A percentile compares a stretch with the other conserved stretches of the same genome.
Evolutionary conservation across 1,140 invertebrate species (phyloP).

Genomic region (Trypoxylus dichotomus): DNA sequence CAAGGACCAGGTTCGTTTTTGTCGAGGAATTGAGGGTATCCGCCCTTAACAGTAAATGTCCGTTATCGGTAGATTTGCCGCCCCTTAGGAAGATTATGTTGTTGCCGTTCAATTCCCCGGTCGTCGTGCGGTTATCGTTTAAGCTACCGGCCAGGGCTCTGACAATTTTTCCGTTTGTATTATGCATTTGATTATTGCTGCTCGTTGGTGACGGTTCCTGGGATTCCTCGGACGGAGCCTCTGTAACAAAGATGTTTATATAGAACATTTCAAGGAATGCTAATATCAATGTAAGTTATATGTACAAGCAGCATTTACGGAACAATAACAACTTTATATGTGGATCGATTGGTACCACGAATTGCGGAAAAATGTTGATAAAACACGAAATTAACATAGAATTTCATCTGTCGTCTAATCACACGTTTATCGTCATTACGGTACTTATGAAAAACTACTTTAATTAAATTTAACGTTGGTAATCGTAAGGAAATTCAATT

Average conservation of each 20-base stretch:
- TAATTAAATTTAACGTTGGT: no score
- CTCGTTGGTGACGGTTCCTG: not conserved
- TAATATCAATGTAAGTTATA: no score
- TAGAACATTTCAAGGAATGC: not conserved
- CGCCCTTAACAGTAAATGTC: slow-evolving; percentile 48
- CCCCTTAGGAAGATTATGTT: slow-evolving; percentile 50
- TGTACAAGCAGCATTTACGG: no score
- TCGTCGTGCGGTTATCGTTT: slow-evolving; percentile 21
- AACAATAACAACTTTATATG: no score
- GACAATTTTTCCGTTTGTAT: slow-evolving; percentile 35
- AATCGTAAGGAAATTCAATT: no score
- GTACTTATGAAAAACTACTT: no score
- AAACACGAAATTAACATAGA: no score
- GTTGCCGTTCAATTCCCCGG: slow-evolving; percentile 45
- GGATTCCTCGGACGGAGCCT: slow-evolving; percentile 26
- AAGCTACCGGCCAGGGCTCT: not conserved
- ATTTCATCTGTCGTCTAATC: no score
- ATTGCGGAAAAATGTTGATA: no score
- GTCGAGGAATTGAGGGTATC: slow-evolving; percentile 39
- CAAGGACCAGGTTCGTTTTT: slow-evolving; percentile 33
- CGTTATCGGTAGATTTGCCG: slow-evolving; percentile 45
- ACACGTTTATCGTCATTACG: no score
- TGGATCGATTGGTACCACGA: no score
- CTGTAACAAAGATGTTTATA: slow-evolving; percentile 22
- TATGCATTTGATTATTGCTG: slow-evolving; percentile 36